Evolutionary conservation across 2,888 invertebrate species (phyloP).

Genomic region (Tiliacea aurago): DNA sequence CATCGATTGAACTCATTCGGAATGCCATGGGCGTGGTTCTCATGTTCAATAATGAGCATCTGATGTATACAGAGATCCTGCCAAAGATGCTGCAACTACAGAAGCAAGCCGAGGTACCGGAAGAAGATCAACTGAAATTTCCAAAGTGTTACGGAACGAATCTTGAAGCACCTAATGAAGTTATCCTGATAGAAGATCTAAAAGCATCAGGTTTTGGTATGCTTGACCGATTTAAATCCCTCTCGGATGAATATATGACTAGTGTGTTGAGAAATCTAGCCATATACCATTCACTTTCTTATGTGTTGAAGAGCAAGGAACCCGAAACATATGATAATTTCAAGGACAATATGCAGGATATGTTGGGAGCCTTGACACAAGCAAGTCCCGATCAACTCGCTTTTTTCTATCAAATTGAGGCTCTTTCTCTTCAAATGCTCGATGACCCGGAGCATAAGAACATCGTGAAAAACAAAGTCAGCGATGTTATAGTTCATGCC

Average conservation of each 20-base stretch:
- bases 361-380: constrained; percentile 38
- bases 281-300: constrained; percentile 76
- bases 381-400: not conserved
- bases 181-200: constrained; percentile 77
- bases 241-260: constrained; percentile 69
- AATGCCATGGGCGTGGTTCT: constrained; percentile 44
- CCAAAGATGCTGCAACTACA: constrained; percentile 73
- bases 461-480: constrained; percentile 56
- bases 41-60: constrained; percentile 72
- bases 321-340: constrained; percentile 64
- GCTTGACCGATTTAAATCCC: constrained; percentile 70
- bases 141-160: constrained; percentile 73
- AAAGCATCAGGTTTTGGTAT: constrained; percentile 67
- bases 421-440: constrained; percentile 53
- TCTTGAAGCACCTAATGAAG: constrained; percentile 69
- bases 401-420: constrained; percentile 53
- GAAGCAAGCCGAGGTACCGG: constrained; percentile 66
- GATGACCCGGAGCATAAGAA: constrained; percentile 65
- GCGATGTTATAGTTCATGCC: constrained; percentile 11
- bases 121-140: constrained; percentile 67
- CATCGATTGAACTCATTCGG: constrained; percentile 61
- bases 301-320: constrained; percentile 71
- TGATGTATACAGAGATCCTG: constrained; percentile 71
- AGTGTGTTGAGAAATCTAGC: constrained; percentile 73
- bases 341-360: constrained; percentile 60